A percentile compares a stretch with the other conserved stretches of the same genome.
These are phyloP conservation scores for Eospalax fontanierii DNA, from an alignment of 2,797 vertebrate genomes.

Conservation along the genomic window DNA sequence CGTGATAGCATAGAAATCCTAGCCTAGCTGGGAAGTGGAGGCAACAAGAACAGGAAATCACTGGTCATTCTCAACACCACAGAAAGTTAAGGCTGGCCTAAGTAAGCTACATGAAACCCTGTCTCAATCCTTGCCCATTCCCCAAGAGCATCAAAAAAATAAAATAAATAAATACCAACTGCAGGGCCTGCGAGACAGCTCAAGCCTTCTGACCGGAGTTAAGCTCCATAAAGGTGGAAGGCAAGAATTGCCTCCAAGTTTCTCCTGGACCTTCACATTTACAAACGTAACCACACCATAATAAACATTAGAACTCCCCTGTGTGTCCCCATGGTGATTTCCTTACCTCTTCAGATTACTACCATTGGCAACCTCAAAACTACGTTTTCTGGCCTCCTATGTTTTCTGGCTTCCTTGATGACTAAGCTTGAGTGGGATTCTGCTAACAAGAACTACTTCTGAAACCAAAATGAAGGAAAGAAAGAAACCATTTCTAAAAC, in stretches of 20 bases:
- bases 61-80: background rate
- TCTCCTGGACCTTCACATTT: background rate
- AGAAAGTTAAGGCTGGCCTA: background rate
- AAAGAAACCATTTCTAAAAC: background rate
- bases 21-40: background rate
- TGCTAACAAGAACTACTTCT: background rate
- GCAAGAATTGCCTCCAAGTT: background rate
- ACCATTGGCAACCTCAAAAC: conserved; percentile 23
- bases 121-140: background rate
- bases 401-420: too few species aligned
- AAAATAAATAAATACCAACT: background rate
- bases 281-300: background rate
- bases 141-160: too few species aligned
- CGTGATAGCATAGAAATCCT: background rate
- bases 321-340: background rate
- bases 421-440: background rate
- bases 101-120: background rate
- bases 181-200: background rate
- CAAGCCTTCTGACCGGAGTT: background rate
- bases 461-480: background rate
- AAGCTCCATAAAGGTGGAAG: background rate
- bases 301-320: background rate
- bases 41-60: background rate
- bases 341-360: background rate
- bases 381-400: conserved; percentile 6